These are phyloP conservation scores for Staurois parvus DNA, from an alignment of 2,797 vertebrate genomes.

Conservation along the genomic window DNA sequence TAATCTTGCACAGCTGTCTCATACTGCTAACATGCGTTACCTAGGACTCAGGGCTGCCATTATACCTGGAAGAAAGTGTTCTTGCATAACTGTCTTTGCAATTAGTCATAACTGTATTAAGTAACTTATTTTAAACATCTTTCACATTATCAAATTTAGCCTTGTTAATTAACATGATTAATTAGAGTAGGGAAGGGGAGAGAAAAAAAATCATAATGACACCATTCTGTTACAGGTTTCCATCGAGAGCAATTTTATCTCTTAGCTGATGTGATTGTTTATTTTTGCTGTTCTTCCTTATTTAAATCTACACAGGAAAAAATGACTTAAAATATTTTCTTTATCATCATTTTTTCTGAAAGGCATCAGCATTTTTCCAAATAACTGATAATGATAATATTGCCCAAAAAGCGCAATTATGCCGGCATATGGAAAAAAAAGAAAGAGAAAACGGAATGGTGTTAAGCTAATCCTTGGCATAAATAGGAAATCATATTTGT, in stretches of 20 bases:
- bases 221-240: not conserved
- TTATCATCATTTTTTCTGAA: slow-evolving; percentile 13
- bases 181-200: not conserved
- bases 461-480: slow-evolving; percentile 17
- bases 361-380: slow-evolving; percentile 23
- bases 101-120: not conserved
- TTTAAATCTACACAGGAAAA: not conserved
- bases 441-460: not conserved
- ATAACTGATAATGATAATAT: slow-evolving; percentile 35
- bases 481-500: slow-evolving; percentile 40
- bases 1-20: too few species aligned
- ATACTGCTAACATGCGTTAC: too few species aligned
- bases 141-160: not conserved
- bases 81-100: not conserved
- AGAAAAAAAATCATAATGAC: not conserved
- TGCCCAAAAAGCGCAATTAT: slow-evolving; percentile 29
- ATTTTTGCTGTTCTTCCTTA: not conserved
- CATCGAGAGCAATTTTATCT: not conserved
- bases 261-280: not conserved
- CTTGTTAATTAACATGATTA: not conserved
- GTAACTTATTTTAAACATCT: not conserved
- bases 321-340: not conserved
- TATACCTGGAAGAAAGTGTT: not conserved
- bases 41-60: too few species aligned
- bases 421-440: not conserved